Evolutionary conservation across 2,888 invertebrate genomes (phyloP).

Genomic region (Ichneumon xanthorius): DNA sequence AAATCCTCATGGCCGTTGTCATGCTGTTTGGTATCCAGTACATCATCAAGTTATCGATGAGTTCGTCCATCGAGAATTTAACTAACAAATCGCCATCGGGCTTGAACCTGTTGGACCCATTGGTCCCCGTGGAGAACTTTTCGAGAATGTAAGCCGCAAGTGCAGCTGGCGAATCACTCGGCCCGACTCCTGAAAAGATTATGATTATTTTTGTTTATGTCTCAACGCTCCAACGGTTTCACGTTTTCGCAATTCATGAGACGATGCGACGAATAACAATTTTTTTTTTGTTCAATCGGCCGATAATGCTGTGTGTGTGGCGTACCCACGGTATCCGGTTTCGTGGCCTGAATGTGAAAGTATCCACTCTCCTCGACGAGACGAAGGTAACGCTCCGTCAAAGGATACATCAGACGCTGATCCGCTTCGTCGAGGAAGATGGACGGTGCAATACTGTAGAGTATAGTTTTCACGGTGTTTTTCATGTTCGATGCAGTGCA

Average conservation of each 20-base stretch:
- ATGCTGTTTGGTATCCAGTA: conserved; percentile 86
- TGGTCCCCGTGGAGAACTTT: conserved; percentile 92
- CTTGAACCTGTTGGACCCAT: conserved; percentile 84
- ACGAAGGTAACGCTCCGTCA: conserved; percentile 68
- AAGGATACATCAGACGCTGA: conserved; percentile 76
- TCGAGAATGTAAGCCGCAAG: conserved; percentile 95
- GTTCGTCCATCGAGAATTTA: conserved; percentile 85
- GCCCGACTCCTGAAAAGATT: conserved; percentile 87
- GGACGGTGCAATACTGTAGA: conserved; percentile 77
- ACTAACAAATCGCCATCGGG: conserved; percentile 89
- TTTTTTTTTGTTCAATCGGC: no score
- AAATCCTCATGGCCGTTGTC: conserved; percentile 86
- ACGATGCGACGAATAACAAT: conserved; percentile 83
- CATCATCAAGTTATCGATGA: conserved; percentile 87
- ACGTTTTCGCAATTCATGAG: conserved; percentile 80
- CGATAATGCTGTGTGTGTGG: conserved; percentile 32
- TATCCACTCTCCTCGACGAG: conserved; percentile 80
- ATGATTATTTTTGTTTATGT: background rate
- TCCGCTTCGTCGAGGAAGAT: conserved; percentile 76
- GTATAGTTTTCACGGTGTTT: conserved; percentile 67
- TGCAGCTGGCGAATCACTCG: conserved; percentile 93
- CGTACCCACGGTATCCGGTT: conserved; percentile 91
- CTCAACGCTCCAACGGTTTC: background rate
- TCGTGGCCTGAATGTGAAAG: conserved; percentile 88
- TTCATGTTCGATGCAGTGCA: conserved; percentile 75